phyloP scores from a whole-genome alignment of 2,888 invertebrate species.

The Eurois occulta region DNA sequence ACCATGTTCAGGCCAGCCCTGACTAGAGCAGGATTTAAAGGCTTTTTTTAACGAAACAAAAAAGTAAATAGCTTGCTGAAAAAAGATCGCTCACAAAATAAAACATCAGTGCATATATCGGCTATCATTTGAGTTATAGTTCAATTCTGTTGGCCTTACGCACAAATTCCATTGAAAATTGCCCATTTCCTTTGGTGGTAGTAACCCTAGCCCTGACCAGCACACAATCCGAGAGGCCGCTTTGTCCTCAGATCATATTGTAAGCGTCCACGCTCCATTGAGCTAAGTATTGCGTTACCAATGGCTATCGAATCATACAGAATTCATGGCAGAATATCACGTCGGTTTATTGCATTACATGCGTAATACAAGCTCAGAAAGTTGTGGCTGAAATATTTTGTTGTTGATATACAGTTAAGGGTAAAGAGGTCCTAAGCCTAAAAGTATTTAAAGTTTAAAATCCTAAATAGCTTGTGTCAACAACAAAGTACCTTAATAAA shows the following conservation, averaged over 20 bases:
- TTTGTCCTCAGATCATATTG: constrained; percentile 64
- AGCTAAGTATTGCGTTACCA: constrained; percentile 50
- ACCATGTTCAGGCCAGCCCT: constrained; percentile 33
- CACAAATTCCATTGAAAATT: background rate
- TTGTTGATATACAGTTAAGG: background rate
- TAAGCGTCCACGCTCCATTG: constrained; percentile 58
- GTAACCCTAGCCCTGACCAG: constrained; percentile 17
- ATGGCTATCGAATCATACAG: constrained; percentile 19
- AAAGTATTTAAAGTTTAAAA: background rate
- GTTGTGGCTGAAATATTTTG: background rate
- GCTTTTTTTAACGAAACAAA: background rate
- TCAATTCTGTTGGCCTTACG: background rate
- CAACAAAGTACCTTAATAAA: background rate
- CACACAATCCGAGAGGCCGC: constrained; percentile 44
- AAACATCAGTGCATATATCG: background rate
- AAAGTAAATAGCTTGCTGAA: background rate
- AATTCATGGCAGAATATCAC: constrained; percentile 17
- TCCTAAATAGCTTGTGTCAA: background rate
- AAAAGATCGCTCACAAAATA: background rate
- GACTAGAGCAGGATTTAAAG: background rate
- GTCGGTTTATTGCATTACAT: background rate
- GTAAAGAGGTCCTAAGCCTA: background rate
- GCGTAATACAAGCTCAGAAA: background rate
- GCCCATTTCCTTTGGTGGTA: background rate
- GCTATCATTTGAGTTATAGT: background rate